Evolutionary conservation across 2,888 invertebrate genomes (phyloP).

Genomic region (Cepaea hortensis): DNA sequence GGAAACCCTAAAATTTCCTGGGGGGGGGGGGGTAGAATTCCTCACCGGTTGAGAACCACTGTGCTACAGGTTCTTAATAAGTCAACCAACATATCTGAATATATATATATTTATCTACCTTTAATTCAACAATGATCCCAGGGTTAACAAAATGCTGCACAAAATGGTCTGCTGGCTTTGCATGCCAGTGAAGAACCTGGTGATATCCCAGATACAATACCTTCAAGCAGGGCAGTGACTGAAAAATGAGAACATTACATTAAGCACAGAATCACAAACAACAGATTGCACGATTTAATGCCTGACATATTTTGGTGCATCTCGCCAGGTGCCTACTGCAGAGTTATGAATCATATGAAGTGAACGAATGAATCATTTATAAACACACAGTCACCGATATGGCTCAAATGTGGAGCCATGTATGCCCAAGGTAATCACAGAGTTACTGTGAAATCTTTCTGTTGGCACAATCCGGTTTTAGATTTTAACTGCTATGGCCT

Average conservation of each 20-base stretch:
- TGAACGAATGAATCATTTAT: too few relatives aligned
- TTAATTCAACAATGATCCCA: conserved; percentile 5
- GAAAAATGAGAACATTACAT: neutral
- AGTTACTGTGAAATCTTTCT: too few relatives aligned
- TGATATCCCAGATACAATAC: neutral
- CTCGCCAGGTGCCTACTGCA: too few relatives aligned
- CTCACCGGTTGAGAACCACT: too few relatives aligned
- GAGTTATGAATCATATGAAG: too few relatives aligned
- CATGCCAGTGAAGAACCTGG: too few relatives aligned
- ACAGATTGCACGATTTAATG: neutral
- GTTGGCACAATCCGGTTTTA: too few relatives aligned
- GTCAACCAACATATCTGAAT: too few relatives aligned
- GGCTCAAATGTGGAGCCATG: neutral
- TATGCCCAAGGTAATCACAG: neutral
- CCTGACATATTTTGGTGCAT: neutral
- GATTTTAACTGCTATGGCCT: too few relatives aligned
- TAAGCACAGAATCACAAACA: neutral
- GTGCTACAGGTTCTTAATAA: too few relatives aligned
- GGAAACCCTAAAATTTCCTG: too few relatives aligned
- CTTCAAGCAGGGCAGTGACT: conserved; percentile 6
- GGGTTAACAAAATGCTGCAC: conserved; percentile 10
- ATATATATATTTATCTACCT: neutral
- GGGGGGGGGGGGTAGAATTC: too few relatives aligned
- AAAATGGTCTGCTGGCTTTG: neutral
- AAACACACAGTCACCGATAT: neutral